These are phyloP conservation scores for Chymomyza costata DNA, from an alignment of 1,140 invertebrate genomes.

Conservation along the genomic window DNA sequence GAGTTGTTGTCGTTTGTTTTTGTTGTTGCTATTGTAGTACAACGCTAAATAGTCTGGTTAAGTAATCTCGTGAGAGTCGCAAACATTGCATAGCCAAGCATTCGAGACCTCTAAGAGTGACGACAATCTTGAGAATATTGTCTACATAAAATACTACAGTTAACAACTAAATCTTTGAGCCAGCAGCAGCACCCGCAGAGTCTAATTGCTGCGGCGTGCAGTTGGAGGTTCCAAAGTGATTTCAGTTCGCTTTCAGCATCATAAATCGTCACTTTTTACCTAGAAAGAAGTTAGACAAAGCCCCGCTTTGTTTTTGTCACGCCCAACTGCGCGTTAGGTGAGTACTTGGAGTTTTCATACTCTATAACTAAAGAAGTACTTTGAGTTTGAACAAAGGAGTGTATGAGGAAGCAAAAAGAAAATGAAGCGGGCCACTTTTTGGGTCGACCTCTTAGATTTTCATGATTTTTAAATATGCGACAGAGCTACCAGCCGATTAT, in stretches of 20 bases:
- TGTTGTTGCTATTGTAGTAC: constrained; percentile 20
- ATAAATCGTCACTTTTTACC: constrained; percentile 29
- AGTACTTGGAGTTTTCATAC: too few species aligned
- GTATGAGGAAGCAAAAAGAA: too few species aligned
- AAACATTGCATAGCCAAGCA: constrained; percentile 70
- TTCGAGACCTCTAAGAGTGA: background rate
- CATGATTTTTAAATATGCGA: too few species aligned
- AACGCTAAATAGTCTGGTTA: constrained; percentile 72
- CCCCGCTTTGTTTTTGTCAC: constrained; percentile 40
- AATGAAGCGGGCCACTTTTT: too few species aligned
- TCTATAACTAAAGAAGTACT: too few species aligned
- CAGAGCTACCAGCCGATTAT: too few species aligned
- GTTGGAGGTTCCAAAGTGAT: background rate
- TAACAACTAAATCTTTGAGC: constrained; percentile 35
- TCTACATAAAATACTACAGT: constrained; percentile 32
- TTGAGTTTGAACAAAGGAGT: too few species aligned
- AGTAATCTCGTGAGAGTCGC: constrained; percentile 70
- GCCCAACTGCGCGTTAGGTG: too few species aligned
- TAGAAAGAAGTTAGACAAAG: constrained; percentile 42
- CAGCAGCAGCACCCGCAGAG: constrained; percentile 11
- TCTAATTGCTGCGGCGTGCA: background rate
- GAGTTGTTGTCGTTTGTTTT: constrained; percentile 13
- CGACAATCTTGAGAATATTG: constrained; percentile 56
- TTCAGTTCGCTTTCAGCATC: constrained; percentile 45
- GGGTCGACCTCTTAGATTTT: too few species aligned